phyloP scores from a whole-genome alignment of 2,888 invertebrate species.

The Ephialtes manifestator region DNA sequence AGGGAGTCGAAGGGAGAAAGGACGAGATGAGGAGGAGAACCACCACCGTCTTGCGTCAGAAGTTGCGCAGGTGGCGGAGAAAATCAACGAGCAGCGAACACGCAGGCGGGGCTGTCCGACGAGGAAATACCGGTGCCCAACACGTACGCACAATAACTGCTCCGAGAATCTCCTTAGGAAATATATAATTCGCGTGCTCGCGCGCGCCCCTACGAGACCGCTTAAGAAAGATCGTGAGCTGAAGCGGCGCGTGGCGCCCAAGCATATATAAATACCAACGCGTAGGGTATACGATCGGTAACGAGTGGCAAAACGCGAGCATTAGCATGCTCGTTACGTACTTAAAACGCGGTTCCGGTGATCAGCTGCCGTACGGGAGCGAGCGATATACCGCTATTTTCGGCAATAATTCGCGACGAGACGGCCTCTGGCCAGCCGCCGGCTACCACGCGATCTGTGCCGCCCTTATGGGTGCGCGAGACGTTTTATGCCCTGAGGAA shows the following conservation, averaged over 20 bases:
- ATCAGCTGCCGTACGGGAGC: constrained; percentile 79
- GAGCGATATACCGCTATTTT: constrained; percentile 36
- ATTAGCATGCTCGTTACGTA: constrained; percentile 79
- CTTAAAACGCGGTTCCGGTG: constrained; percentile 82
- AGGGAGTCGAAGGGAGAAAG: neutral
- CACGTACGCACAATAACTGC: constrained; percentile 8
- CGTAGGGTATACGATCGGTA: constrained; percentile 56
- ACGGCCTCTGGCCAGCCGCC: constrained; percentile 46
- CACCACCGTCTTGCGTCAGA: constrained; percentile 9
- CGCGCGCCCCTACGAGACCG: constrained; percentile 17
- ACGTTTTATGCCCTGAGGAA: neutral
- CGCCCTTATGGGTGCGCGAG: constrained; percentile 3
- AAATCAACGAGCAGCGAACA: constrained; percentile 56
- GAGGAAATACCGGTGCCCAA: constrained; percentile 25
- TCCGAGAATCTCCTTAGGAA: constrained; percentile 39
- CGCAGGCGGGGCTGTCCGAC: constrained; percentile 24
- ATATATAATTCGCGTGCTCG: constrained; percentile 58
- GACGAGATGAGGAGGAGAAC: neutral
- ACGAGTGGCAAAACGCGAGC: constrained; percentile 77
- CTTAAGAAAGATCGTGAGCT: constrained; percentile 29
- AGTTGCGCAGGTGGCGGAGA: constrained; percentile 58
- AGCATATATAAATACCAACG: constrained; percentile 32
- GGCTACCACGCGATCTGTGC: constrained; percentile 66
- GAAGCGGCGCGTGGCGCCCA: constrained; percentile 58
- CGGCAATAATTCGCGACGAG: constrained; percentile 63